Evolutionary conservation across 2,113 vertebrate species (phyloP).

Genomic region (Cathartes aura): DNA sequence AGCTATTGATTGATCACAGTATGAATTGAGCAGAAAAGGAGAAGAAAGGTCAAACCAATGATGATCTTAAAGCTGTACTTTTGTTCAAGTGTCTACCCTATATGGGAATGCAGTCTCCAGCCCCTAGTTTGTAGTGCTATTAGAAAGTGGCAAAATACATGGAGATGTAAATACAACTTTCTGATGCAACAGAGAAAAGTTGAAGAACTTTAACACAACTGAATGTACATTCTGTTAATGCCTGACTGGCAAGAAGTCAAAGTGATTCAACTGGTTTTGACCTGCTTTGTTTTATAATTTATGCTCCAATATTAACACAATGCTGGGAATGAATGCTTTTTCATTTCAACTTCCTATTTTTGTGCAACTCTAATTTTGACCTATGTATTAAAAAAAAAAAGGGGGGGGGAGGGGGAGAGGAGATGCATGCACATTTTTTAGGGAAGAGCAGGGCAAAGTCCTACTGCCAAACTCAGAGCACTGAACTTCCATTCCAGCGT

Average conservation of each 20-base stretch:
- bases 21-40: constrained; percentile 10
- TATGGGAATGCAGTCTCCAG: background rate
- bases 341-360: background rate
- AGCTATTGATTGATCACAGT: constrained; percentile 47
- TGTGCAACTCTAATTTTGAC: background rate
- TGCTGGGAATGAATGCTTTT: background rate
- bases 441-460: background rate
- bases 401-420: accelerated
- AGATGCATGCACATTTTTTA: accelerated
- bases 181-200: background rate
- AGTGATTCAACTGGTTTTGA: background rate
- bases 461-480: accelerated
- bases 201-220: background rate
- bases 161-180: background rate
- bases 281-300: background rate
- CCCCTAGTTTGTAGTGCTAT: background rate
- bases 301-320: background rate
- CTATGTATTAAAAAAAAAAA: background rate
- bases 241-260: background rate
- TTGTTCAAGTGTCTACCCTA: background rate
- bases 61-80: constrained; percentile 22
- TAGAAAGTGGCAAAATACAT: background rate
- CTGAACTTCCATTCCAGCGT: accelerated
- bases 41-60: constrained; percentile 33
- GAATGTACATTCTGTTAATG: background rate